Base-by-base conservation (phyloP, 2,113 vertebrate genomes). In the Chascanopsetta lugubris region DNA sequence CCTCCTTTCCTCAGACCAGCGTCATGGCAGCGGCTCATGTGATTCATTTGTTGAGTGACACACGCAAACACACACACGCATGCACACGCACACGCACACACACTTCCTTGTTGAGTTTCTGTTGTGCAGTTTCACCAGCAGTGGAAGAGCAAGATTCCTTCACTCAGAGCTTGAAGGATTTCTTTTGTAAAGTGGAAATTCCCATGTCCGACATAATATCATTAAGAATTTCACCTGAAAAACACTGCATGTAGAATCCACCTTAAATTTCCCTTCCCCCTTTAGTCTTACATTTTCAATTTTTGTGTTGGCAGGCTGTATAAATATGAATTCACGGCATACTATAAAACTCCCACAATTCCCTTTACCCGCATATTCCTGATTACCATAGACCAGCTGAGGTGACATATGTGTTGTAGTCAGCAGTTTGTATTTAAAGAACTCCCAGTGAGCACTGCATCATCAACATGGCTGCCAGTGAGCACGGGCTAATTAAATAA, bases 341-440 rank as follows among this genome's bases (percentile, higher is more conserved):
- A 20, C 7, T 20, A 48, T 30, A 68, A 49, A 62, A 60, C 61
- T 48, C 15, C 55, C 45, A 72, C 48, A 62, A 12, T 0, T 51
- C 21, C 57, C 69, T 61, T 55, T 51, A 46, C 2, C 29, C 55
- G 46, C 43, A 56, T n/a, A 58, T 54, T 40, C 49, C 46, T 61
- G 72, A 80, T 69, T 58, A 72, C 9, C 26, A 15, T 4, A 36
- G n/a, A 4, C 38, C 71, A 48, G 67, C 54, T 64, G 55, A 63
- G 34, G 60, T 72, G 10, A 83, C 49, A 71, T 56, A 79, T 49
- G 50, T 40, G 43, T 45, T 57, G n/a, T 22, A 77, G 69, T 78
- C 82, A 69, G 69, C 71, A 76, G 24, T 77, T 72, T 57, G 30
- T 34, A 65, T 65, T 47, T 43, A 24, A 29, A 32, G 34, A 64